phyloP scores from a whole-genome alignment of 35 echinoderm and acorn worm genomes.

The Acanthaster planci region DNA sequence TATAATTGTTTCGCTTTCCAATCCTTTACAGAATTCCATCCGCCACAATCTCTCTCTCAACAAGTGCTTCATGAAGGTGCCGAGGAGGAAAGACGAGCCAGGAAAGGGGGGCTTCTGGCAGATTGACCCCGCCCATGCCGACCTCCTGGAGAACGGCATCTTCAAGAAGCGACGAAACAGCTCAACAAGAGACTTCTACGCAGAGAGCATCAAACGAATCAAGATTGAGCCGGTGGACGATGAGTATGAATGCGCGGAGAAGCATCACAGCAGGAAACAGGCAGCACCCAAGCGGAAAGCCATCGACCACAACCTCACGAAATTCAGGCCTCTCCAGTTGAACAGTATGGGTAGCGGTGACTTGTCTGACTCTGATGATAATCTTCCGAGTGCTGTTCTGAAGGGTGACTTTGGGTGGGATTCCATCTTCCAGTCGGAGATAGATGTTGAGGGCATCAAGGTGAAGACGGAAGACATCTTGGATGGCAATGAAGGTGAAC shows the following conservation, averaged over 20 bases:
- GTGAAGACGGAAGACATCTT: constrained; percentile 93
- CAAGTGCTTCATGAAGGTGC: constrained; percentile 99
- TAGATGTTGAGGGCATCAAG: constrained; percentile 82
- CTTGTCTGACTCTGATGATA: constrained; percentile 59
- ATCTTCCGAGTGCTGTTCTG: constrained; percentile 75
- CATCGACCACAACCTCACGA: constrained; percentile 36
- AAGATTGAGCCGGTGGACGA: constrained; percentile 74
- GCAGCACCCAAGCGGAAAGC: constrained; percentile 60
- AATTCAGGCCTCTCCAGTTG: constrained; percentile 1
- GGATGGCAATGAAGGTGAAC: constrained; percentile 19
- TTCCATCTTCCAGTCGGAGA: constrained; percentile 80
- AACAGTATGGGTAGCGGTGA: constrained; percentile 28
- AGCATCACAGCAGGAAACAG: constrained; percentile 62
- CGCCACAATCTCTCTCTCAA: constrained; percentile 97
- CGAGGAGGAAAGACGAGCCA: constrained; percentile 93
- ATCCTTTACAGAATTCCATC: constrained; percentile 81
- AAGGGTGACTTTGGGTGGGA: constrained; percentile 82
- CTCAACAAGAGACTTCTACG: constrained; percentile 46
- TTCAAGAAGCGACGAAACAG: constrained; percentile 85
- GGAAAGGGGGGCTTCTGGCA: constrained; percentile 99
- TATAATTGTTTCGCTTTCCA: constrained; percentile 31
- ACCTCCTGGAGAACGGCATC: constrained; percentile 90
- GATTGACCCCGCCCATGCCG: constrained; percentile 95
- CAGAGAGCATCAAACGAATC: constrained; percentile 60
- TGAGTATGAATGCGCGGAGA: constrained; percentile 5